Conservation (phyloP, 2,797 vertebrate genomes). For the Anniella stebbinsi region DNA sequence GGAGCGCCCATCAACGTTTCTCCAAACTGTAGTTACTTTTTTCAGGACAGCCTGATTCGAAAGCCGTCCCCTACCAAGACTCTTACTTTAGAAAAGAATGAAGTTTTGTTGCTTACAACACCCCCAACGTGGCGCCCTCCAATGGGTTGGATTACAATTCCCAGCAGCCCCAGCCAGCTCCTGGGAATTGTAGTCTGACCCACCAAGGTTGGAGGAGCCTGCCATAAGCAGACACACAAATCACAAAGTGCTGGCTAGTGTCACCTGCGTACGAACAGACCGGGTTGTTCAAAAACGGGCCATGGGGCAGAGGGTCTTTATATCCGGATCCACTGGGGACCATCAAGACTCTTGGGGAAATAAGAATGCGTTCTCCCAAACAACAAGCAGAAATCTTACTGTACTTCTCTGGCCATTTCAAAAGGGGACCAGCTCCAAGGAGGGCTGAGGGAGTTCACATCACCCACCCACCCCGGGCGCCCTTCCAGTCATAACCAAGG, state of each 20-base stretch:
- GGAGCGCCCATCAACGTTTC: background rate
- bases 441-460: fast-evolving
- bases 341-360: background rate
- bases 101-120: no score
- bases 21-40: no score
- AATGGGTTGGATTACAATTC: no score
- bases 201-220: no score
- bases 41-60: background rate
- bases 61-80: background rate
- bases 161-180: no score
- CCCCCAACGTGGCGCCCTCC: no score
- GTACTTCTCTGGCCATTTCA: background rate
- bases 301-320: background rate
- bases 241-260: background rate
- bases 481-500: fast-evolving
- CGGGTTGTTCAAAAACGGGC: background rate
- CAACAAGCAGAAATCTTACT: background rate
- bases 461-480: background rate
- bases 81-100: background rate
- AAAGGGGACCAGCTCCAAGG: no score
- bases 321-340: background rate
- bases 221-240: background rate
- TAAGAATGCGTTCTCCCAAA: background rate
- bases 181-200: no score
- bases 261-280: no score